Conservation (phyloP, 64 coral and sea anemone genomes). For the Orbicella faveolata region DNA sequence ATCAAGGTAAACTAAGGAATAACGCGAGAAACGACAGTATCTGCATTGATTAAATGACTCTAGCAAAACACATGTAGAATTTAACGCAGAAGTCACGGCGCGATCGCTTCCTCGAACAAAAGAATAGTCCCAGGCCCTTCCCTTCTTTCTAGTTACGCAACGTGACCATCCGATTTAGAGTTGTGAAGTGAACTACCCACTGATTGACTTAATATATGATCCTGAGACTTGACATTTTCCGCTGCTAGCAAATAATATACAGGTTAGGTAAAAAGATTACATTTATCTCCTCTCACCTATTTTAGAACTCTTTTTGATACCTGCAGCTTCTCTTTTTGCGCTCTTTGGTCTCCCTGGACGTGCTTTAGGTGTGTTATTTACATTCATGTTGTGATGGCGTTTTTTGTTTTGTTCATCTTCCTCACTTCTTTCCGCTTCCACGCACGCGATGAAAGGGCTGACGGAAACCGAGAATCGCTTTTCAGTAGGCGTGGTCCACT, state of each 20-base stretch:
- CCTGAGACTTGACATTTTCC: too few relatives aligned
- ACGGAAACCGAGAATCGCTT: constrained; percentile 63
- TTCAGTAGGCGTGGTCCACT: constrained; percentile 65
- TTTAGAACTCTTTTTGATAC: not conserved
- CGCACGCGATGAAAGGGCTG: constrained; percentile 75
- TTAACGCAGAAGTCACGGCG: not conserved
- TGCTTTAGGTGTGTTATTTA: not conserved
- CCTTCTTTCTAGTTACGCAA: too few relatives aligned
- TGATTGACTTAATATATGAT: too few relatives aligned
- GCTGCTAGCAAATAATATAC: too few relatives aligned
- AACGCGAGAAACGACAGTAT: not conserved
- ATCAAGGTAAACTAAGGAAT: not conserved
- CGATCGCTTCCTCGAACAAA: too few relatives aligned
- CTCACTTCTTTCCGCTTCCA: constrained; percentile 63
- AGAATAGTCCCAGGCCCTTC: too few relatives aligned
- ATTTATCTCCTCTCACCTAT: not conserved
- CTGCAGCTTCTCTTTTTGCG: not conserved
- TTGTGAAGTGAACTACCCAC: too few relatives aligned
- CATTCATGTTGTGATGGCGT: not conserved
- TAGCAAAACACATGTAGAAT: not conserved
- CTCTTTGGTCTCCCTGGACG: not conserved
- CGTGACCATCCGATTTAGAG: too few relatives aligned
- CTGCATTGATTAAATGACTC: not conserved
- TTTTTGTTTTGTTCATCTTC: not conserved
- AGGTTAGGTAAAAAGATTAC: too few relatives aligned